Evolutionary conservation across 2,797 vertebrate species (phyloP), one percentile per base, ranked within the genome.

Genomic region (Mormyrops attenuatus): DNA sequence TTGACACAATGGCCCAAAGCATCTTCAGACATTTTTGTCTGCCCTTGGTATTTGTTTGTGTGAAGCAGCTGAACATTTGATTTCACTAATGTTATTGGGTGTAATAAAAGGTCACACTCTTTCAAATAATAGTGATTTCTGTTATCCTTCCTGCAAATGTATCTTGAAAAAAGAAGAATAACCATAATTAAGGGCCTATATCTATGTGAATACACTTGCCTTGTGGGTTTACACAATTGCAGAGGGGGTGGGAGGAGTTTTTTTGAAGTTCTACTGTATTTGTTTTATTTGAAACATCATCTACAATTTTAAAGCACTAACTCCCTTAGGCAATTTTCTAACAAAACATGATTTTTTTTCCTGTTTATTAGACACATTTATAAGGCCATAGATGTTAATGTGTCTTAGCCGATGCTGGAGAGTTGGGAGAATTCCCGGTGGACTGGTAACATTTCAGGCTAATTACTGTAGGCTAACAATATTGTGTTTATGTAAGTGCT

Each of bases 41-140:
- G 66, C 92, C 91, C 77, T 77, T 22, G 77, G 92, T 91, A 38
- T 90, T 87, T 89, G 66, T 90, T 88, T 80, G 89, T 88, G 84
- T 26, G 69, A 89, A 89, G 89, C 30, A 89, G 88, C 89, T 85
- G 91, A 90, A 85, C 80, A 91, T 91, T 91, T 92, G 90, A 91
- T 89, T 92, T 73, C 91, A 91, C 92, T 38, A 91, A 91, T 91
- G 90, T 91, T 90, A 92, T 92, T 92, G 91, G 80, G 88, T 91
- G 90, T 89, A 89, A 91, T 91, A 92, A 92, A 92, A 89, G 41
- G 13, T 80, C 73, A 20, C 38, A 90, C 89, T 90, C 91, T 63
- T 91, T 91, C 87, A 92, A 38, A 63, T 89, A 41, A 38, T 57
- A 44, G 34, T 34, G 22, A 20, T 80, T 73, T 55, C 57, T 6